Conservation (phyloP, 2,113 vertebrate genomes). For the Cochlearius cochlearius region DNA sequence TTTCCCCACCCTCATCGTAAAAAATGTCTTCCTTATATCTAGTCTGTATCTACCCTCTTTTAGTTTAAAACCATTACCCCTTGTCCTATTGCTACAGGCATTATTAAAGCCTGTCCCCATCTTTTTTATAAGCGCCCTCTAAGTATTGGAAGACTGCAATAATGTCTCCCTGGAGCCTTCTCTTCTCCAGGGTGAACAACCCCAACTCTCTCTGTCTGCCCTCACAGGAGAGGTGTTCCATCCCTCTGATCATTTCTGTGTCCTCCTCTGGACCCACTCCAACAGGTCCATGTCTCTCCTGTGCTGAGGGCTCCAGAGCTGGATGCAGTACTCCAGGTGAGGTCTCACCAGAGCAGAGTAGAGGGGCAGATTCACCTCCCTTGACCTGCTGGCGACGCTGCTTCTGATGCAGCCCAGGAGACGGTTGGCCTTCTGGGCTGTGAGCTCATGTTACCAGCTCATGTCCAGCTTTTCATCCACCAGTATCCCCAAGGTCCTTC, state of each 20-base stretch:
- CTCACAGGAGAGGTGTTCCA: neutral
- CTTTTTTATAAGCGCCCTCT: neutral
- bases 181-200: neutral
- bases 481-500: accelerated
- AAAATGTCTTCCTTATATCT: neutral
- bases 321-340: neutral
- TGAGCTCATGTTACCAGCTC: accelerated
- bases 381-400: accelerated
- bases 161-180: neutral
- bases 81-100: accelerated
- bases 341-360: accelerated
- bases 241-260: neutral
- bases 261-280: accelerated
- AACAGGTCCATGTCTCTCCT: neutral
- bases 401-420: neutral
- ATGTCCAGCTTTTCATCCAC: neutral
- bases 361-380: neutral
- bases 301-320: neutral
- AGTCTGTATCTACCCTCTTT: neutral
- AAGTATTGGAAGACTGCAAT: accelerated
- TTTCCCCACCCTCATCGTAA: neutral
- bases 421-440: neutral
- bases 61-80: neutral
- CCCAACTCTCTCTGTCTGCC: neutral
- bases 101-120: neutral